Percentiles rank a stretch among this genome's conserved stretches.
Conservation (phyloP, 2,888 invertebrate species). For the Myathropa florea region DNA sequence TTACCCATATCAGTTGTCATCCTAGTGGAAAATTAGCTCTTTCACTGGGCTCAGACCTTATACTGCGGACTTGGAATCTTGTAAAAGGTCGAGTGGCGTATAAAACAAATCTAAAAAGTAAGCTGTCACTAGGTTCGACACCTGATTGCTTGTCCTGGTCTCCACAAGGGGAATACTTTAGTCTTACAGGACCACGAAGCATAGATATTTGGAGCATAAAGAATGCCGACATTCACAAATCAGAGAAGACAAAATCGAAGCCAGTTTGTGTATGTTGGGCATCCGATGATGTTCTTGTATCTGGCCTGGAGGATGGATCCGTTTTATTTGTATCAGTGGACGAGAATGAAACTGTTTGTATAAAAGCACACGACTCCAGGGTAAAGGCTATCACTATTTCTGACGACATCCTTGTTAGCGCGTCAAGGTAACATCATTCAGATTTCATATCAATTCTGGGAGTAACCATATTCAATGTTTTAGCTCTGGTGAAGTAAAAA, state of each 20-base stretch:
- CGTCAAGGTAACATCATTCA: conserved; percentile 82
- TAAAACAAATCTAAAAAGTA: conserved; percentile 90
- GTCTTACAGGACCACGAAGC: conserved; percentile 86
- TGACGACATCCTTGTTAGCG: conserved; percentile 84
- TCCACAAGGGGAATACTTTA: conserved; percentile 88
- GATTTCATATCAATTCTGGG: not conserved
- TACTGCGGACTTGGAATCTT: conserved; percentile 95
- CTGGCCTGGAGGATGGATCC: conserved; percentile 89
- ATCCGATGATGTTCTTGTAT: conserved; percentile 83
- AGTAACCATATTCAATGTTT: not conserved
- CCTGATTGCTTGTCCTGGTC: conserved; percentile 86
- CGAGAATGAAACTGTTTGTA: conserved; percentile 78
- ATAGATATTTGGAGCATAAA: conserved; percentile 91
- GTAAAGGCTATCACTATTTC: conserved; percentile 85
- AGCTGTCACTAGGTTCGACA: conserved; percentile 80
- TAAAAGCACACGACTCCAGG: conserved; percentile 84
- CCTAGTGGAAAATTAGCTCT: conserved; percentile 94
- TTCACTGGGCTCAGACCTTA: conserved; percentile 91
- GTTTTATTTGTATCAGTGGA: conserved; percentile 84
- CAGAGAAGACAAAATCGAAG: conserved; percentile 86
- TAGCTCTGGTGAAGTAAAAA: conserved; percentile 88
- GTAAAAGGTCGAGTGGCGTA: conserved; percentile 95
- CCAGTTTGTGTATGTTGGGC: conserved; percentile 88
- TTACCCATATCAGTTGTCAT: conserved; percentile 90
- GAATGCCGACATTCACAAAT: conserved; percentile 87